phyloP scores from a whole-genome alignment of 2,113 vertebrate species.

The Ranitomeya imitator region DNA sequence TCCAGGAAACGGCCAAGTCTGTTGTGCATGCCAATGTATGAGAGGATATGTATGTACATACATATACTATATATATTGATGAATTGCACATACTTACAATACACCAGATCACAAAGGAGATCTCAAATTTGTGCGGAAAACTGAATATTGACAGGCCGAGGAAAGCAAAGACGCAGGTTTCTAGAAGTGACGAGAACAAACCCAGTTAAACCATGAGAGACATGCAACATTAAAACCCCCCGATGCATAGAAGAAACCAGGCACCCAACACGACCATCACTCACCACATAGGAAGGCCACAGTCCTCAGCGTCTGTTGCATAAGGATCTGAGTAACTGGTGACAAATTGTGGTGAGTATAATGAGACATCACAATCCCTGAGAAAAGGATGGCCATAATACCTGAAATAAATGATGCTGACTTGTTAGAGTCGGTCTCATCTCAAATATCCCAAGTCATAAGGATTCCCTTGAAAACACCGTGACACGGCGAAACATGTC shows the following conservation, averaged over 20 bases:
- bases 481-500: too few relatives aligned
- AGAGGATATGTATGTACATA: too few relatives aligned
- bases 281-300: conserved; percentile 97
- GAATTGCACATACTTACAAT: conserved; percentile 81
- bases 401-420: conserved; percentile 68
- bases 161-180: conserved; percentile 97
- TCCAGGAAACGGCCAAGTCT: too few relatives aligned
- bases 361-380: conserved; percentile 98
- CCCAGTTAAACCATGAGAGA: not conserved
- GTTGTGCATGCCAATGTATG: too few relatives aligned
- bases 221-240: not conserved
- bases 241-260: not conserved
- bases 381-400: conserved; percentile 98
- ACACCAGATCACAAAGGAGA: conserved; percentile 99
- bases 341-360: conserved; percentile 98
- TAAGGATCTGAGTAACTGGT: conserved; percentile 96
- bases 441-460: too few relatives aligned
- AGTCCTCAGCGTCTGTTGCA: conserved; percentile 95
- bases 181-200: conserved; percentile 74
- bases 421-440: not conserved
- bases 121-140: conserved; percentile 98
- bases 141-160: conserved; percentile 98
- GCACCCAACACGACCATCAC: conserved; percentile 60
- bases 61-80: too few relatives aligned
- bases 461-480: too few relatives aligned